Conservation (phyloP, 2,113 vertebrate genomes). For the Hassar affinis region DNA sequence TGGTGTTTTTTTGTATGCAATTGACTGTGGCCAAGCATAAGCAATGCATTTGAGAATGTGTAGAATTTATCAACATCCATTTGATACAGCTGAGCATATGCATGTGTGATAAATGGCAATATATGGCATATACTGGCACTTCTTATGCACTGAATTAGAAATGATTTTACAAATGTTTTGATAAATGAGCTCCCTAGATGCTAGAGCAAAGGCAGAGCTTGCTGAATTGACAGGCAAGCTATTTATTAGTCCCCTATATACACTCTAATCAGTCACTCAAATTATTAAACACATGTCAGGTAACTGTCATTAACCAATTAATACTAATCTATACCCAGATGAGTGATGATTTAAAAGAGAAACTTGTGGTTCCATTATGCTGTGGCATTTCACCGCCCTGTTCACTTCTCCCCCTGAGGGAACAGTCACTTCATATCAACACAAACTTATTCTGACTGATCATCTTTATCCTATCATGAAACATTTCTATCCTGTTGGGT, state of each 20-base stretch:
- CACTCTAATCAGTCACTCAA: conserved; percentile 2
- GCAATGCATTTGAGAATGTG: not conserved
- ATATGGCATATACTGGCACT: not conserved
- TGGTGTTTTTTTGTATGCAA: not conserved
- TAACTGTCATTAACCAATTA: conserved; percentile 24
- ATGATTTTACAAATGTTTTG: not conserved
- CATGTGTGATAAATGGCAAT: not conserved
- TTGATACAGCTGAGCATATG: not conserved
- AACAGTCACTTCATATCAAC: not conserved
- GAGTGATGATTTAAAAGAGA: not conserved
- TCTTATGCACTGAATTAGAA: not conserved
- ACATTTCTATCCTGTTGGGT: too few species aligned
- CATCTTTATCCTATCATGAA: too few species aligned
- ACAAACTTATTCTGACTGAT: too few species aligned
- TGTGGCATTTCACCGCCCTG: not conserved
- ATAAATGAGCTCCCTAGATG: not conserved
- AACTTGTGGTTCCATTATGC: not conserved
- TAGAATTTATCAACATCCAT: not conserved
- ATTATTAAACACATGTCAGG: conserved; percentile 1
- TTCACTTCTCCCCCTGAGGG: not conserved
- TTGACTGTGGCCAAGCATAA: not conserved
- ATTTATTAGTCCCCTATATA: conserved; percentile 5
- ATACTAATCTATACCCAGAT: not conserved
- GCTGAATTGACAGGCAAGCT: not conserved
- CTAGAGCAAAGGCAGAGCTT: conserved; percentile 4